Base-by-base conservation (phyloP, 2,113 vertebrate species). In the Struthio camelus region DNA sequence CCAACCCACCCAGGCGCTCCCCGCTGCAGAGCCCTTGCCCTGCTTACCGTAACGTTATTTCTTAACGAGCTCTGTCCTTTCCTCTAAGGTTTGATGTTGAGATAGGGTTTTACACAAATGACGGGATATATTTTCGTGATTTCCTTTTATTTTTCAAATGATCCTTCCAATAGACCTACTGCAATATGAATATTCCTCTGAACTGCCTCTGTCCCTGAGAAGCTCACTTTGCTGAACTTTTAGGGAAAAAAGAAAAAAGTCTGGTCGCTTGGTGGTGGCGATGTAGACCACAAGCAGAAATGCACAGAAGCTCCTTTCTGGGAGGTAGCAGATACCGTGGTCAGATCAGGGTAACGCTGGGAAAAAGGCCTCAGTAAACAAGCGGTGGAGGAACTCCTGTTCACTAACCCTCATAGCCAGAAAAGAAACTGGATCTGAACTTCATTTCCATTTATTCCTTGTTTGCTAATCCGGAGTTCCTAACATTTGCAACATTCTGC, bases 1-100 rank as follows among this genome's bases (percentile, higher is more conserved):
- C 64, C 86, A 89, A 94, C 65, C 64, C 93, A 91, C 66, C 28
- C 92, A 90, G 48, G 42, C 46, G 75, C 76, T 59, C 65, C n/a
- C 85, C 50, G 38, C 14, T 42, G 2, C 62, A 78, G 46, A 82
- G 32, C 48, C 22, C 64, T 36, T 40, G 61, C 65, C 50, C 16
- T 38, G 78, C 78, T 77, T 61, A 27, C 27, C 38, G 51, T 27
- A 14, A 42, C 66, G 22, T 85, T 4, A 0, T 23, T 76, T 67
- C 64, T 70, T 73, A 15, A 73, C 15, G 51, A 44, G 48, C 34
- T 15, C 54, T 65, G 24, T 86, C 14, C 20, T 42, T 50, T 79
- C 48, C 75, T 61, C 71, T n/a, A 89, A 71, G 48, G 22, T 14
- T 28, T 56, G 36, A 65, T 69, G 48, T 16, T 15, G 44, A 48